These are phyloP conservation scores for Pristiophorus japonicus DNA, from an alignment of 2,113 vertebrate species.

Conservation along the genomic window DNA sequence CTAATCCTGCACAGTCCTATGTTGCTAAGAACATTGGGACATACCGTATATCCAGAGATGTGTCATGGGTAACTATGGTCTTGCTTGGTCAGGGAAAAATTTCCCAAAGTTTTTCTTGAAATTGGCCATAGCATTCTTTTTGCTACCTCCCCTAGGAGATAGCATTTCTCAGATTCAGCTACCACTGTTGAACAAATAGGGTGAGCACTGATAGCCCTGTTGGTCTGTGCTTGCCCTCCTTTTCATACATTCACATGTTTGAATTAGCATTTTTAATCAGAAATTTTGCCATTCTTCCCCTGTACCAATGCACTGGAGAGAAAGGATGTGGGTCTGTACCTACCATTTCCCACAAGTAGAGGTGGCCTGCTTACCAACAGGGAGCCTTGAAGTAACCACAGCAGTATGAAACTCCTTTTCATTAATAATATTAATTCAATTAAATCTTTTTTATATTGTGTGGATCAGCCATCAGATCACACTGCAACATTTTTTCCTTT, in stretches of 20 bases:
- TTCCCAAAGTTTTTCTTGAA: background rate
- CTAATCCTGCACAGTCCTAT: background rate
- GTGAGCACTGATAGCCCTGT: background rate
- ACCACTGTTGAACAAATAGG: background rate
- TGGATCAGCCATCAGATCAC: background rate
- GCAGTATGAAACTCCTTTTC: background rate
- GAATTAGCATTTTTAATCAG: background rate
- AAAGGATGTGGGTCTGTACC: background rate
- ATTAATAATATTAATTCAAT: background rate
- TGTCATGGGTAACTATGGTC: background rate
- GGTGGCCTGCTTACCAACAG: background rate
- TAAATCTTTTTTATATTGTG: background rate
- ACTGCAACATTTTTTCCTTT: background rate
- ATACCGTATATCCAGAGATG: background rate
- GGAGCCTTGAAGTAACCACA: background rate
- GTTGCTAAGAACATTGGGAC: background rate
- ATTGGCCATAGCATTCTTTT: background rate
- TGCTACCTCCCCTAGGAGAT: background rate
- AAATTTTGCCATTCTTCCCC: background rate
- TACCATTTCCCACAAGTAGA: background rate
- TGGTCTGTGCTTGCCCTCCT: background rate
- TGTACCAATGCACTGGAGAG: background rate
- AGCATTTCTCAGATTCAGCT: background rate
- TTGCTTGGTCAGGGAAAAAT: background rate
- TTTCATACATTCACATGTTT: background rate